Evolutionary conservation across 1,140 invertebrate species (phyloP).

Genomic region (Littorina saxatilis): DNA sequence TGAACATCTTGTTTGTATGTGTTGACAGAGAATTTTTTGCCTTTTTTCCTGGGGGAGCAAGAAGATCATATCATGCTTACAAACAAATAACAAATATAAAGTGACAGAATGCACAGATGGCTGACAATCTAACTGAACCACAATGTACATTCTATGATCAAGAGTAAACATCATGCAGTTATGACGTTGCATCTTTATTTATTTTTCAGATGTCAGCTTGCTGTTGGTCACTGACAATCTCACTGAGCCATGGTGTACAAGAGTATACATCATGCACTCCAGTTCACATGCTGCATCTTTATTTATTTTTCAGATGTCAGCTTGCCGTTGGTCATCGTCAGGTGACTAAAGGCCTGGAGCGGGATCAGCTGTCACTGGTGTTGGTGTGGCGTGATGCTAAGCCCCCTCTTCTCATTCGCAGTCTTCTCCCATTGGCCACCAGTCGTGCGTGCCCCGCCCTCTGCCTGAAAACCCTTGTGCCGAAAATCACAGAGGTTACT

Average conservation of each 20-base stretch:
- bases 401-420: conserved; percentile 43
- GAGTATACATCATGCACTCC: too few species aligned
- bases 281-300: background rate
- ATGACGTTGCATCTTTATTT: background rate
- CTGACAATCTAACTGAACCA: too few species aligned
- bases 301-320: conserved; percentile 43
- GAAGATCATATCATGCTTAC: too few species aligned
- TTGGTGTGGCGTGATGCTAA: conserved; percentile 44
- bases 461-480: conserved; percentile 43
- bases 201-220: conserved; percentile 47
- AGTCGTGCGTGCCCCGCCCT: conserved; percentile 46
- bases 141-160: too few species aligned
- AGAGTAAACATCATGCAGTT: too few species aligned
- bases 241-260: too few species aligned
- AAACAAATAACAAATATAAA: too few species aligned
- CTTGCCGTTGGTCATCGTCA: conserved; percentile 57
- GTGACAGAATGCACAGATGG: too few species aligned
- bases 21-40: too few species aligned
- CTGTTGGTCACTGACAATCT: conserved; percentile 57
- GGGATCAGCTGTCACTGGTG: conserved; percentile 50
- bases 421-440: conserved; percentile 47
- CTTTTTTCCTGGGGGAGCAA: too few species aligned
- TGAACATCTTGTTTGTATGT: too few species aligned
- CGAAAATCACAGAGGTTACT: conserved; percentile 31
- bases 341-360: conserved; percentile 55